These are phyloP conservation scores for Nerophis ophidion DNA, from an alignment of 2,113 vertebrate genomes.

Conservation along the genomic window DNA sequence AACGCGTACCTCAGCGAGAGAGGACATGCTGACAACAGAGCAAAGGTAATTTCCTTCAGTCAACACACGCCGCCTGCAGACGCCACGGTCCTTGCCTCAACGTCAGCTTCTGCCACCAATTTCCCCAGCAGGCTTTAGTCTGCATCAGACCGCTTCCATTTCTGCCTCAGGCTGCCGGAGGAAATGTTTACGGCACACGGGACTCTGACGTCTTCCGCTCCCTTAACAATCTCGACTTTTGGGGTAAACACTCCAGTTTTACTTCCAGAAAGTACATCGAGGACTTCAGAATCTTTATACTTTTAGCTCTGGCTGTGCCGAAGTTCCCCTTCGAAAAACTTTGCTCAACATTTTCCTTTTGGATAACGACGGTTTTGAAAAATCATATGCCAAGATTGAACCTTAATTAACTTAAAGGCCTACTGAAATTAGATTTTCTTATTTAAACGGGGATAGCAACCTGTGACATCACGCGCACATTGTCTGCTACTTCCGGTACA, in stretches of 20 bases:
- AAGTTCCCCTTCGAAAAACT: too few relatives aligned
- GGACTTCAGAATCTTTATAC: conserved; percentile 25
- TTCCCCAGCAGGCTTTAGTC: conserved; percentile 12
- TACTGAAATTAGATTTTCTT: too few relatives aligned
- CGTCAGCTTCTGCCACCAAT: background rate
- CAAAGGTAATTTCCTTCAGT: conserved; percentile 4
- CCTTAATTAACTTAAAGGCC: too few relatives aligned
- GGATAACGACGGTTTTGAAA: too few relatives aligned
- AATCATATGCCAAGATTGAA: too few relatives aligned
- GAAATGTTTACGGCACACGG: conserved; percentile 22
- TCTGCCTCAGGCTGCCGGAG: conserved; percentile 8
- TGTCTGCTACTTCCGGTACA: too few relatives aligned
- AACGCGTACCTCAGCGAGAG: background rate
- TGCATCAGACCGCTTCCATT: conserved; percentile 7
- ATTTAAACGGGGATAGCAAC: too few relatives aligned
- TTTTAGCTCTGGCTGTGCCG: conserved; percentile 2
- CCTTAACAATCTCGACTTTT: conserved; percentile 23
- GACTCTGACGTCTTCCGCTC: conserved; percentile 18
- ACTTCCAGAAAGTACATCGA: conserved; percentile 28
- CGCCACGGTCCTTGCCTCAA: conserved; percentile 9
- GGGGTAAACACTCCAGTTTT: conserved; percentile 32
- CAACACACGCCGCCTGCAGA: conserved; percentile 4
- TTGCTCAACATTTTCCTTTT: too few relatives aligned
- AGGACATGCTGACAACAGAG: background rate
- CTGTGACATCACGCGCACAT: too few relatives aligned